These are phyloP conservation scores for Drymonia ruficornis DNA, from an alignment of 2,888 invertebrate genomes.

Conservation along the genomic window DNA sequence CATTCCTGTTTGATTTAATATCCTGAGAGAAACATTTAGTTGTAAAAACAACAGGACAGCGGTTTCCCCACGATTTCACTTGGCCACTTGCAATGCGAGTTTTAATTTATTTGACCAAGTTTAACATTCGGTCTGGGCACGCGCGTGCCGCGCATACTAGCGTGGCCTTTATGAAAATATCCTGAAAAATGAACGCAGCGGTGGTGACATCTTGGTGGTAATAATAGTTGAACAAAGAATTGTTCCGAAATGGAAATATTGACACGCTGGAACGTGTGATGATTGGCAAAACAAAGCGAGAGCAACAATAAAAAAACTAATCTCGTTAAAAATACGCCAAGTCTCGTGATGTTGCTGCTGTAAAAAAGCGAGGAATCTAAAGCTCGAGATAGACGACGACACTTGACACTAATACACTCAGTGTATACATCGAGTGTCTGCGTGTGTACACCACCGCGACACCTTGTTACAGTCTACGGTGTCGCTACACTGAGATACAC, in stretches of 20 bases:
- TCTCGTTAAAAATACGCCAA: too few species aligned
- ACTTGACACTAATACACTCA: too few species aligned
- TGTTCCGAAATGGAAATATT: constrained; percentile 9
- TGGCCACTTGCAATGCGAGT: constrained; percentile 56
- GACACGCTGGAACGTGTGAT: background rate
- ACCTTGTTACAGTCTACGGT: too few species aligned
- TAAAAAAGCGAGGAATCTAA: too few species aligned
- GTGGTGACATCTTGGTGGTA: constrained; percentile 44
- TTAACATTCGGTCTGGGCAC: constrained; percentile 39
- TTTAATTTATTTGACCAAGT: constrained; percentile 63
- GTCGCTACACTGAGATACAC: too few species aligned
- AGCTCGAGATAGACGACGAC: too few species aligned
- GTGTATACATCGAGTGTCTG: too few species aligned
- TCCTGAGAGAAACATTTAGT: background rate
- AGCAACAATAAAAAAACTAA: too few species aligned
- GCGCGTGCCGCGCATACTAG: constrained; percentile 52
- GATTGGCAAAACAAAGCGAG: too few species aligned
- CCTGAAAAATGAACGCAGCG: constrained; percentile 40
- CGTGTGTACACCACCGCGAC: too few species aligned
- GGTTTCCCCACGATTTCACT: constrained; percentile 55
- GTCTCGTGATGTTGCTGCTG: too few species aligned
- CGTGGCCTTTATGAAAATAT: constrained; percentile 50
- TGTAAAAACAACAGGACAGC: constrained; percentile 32
- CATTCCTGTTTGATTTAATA: background rate
- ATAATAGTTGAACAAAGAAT: constrained; percentile 22